These are phyloP conservation scores for Brenthis hecate DNA, from an alignment of 2,888 invertebrate genomes.

Conservation along the genomic window DNA sequence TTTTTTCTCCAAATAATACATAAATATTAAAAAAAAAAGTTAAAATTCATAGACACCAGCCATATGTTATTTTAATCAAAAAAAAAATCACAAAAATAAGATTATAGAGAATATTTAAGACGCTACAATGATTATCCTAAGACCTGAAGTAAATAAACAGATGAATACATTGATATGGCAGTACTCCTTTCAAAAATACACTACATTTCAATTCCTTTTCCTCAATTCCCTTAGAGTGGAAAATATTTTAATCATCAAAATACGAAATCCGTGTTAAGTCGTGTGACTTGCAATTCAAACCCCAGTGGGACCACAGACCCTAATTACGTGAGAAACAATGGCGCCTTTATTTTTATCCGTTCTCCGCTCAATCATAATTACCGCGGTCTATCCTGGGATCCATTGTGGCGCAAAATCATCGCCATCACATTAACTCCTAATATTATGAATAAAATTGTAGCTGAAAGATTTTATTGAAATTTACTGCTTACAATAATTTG, in stretches of 20 bases:
- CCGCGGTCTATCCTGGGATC: constrained; percentile 65
- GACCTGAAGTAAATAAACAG: too few relatives aligned
- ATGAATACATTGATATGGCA: too few relatives aligned
- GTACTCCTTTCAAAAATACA: not conserved
- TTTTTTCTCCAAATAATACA: too few relatives aligned
- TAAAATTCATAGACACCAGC: too few relatives aligned
- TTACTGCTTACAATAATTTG: not conserved
- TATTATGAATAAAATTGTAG: constrained; percentile 40
- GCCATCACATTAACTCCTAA: constrained; percentile 53
- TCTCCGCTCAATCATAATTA: constrained; percentile 82
- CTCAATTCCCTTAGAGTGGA: constrained; percentile 6
- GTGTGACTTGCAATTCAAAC: constrained; percentile 67
- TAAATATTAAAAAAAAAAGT: too few relatives aligned
- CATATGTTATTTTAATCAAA: too few relatives aligned
- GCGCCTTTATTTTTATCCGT: constrained; percentile 78
- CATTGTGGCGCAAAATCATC: constrained; percentile 70
- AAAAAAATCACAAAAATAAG: too few relatives aligned
- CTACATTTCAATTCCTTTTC: not conserved
- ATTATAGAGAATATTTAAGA: too few relatives aligned
- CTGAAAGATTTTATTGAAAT: constrained; percentile 16
- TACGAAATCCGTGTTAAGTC: constrained; percentile 40
- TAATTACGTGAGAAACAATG: constrained; percentile 80
- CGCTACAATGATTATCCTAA: too few relatives aligned
- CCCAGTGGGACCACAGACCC: constrained; percentile 77
- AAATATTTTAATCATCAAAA: constrained; percentile 38